Base-by-base conservation (phyloP, 2,797 vertebrate genomes). In the Leptodactylus fallax region DNA sequence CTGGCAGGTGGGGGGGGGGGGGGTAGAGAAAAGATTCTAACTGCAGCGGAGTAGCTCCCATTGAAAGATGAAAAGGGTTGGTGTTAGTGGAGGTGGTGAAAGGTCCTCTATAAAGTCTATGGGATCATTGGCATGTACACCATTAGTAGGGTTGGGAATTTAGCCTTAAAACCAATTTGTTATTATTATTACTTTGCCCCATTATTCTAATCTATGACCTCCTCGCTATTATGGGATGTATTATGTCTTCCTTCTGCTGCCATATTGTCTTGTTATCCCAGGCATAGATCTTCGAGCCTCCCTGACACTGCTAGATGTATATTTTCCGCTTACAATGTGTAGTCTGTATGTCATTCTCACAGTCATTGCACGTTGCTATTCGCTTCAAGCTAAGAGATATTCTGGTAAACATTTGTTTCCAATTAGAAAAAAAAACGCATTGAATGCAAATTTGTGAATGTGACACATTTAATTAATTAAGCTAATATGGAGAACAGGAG, bases 391-490 rank as follows among this genome's bases (percentile, higher is more conserved):
- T 51, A 17, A 63, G 56, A 65, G 83, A n/a, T 81, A 27, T 47
- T 49, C 55, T 36, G 69, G 83, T 47, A 84, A 60, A 84, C 53
- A 23, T 60, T 72, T 84, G 69, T 72, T 51, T 63, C 83, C 45
- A 85, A 77, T 85, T 77, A 85, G 69, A 84, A 60, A 71, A 79
- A 83, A 71, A 79, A 79, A 49, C 45, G 56, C 65, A 79, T 83
- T 79, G 67, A 56, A 67, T 76, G 53, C 76, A 88, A 71, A 88
- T 88, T 72, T 78, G 72, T 53, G 58, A 85, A 77, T 77, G 56
- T 77, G 83, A 77, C 83, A 77, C 55, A 51, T 63, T 85, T 76
- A 74, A 77, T 85, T 85, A 85, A 85, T 85, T 76, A 74, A 77
- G 71, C 83, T 61, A 77, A 74, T 45, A 60, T 12, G 3, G 77